These are phyloP conservation scores for Leptopilina myrica DNA, from an alignment of 2,888 invertebrate species.

Conservation along the genomic window DNA sequence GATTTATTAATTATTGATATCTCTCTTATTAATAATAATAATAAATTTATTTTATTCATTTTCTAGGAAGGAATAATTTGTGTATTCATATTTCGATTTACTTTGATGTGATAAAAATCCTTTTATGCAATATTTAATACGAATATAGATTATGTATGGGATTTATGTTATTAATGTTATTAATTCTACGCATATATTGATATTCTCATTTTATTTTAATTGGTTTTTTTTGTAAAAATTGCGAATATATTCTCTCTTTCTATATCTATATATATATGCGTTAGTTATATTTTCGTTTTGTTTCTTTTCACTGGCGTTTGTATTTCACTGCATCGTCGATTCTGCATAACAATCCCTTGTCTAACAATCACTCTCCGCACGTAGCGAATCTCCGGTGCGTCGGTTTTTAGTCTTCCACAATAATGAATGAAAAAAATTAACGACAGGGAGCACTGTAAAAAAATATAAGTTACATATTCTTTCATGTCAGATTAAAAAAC, in stretches of 20 bases:
- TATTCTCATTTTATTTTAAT: background rate
- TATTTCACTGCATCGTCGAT: conserved; percentile 2
- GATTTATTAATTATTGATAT: too few relatives aligned
- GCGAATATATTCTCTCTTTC: background rate
- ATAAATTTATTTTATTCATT: too few relatives aligned
- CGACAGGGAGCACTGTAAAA: background rate
- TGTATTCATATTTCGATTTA: too few relatives aligned
- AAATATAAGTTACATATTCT: conserved; percentile 2
- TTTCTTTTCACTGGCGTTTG: conserved; percentile 8
- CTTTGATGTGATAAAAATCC: too few relatives aligned
- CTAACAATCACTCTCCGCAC: conserved; percentile 22
- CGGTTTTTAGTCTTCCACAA: conserved; percentile 6
- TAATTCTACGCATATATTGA: background rate
- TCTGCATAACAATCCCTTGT: conserved; percentile 18
- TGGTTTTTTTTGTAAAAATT: background rate
- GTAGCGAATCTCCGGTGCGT: conserved; percentile 20
- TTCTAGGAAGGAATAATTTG: too few relatives aligned
- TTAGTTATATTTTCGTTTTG: conserved; percentile 1
- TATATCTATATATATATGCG: background rate
- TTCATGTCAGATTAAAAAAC: background rate
- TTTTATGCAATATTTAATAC: too few relatives aligned
- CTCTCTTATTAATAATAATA: too few relatives aligned
- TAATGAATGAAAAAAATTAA: background rate
- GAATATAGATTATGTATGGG: too few relatives aligned
- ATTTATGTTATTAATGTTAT: too few relatives aligned